Evolutionary conservation across 2,797 vertebrate genomes (phyloP), one percentile per base, ranked within the genome.

Genomic region (Ctenochaetus hawaiiensis): DNA sequence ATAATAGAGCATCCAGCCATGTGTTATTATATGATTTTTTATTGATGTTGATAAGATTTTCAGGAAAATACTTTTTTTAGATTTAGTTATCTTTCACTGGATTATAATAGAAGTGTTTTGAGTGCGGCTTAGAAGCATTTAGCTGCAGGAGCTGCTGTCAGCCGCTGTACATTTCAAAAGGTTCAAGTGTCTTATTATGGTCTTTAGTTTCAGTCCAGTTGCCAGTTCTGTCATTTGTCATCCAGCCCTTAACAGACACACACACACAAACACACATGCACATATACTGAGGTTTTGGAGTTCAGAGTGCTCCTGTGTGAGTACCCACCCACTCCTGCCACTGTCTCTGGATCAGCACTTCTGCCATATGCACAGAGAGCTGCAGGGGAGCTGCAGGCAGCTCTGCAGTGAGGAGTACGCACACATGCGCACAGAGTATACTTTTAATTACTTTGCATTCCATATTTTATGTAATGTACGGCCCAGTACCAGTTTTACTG

Each of bases 331-430:
- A 56, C 68, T 64, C 79, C 69, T 78, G 64, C 67, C 47, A 20
- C 80, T 82, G 59, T 69, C 72, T 83, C 75, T 88, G 68, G 83
- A 66, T 93, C 91, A 93, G 91, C 92, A 92, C 77, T 92, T 91
- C 78, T 84, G 80, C 81, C 81, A 79, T 85, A 75, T 83, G 85
- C 51, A 78, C 81, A 69, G 64, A 63, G 54, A 77, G 61, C 80
- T 83, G 80, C 86, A 85, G 83, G 77, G 61, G 45, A 37, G 74
- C 83, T 74, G 78, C 75, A 67, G 76, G 67, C 56, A 49, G 66
- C 67, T 65, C 80, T 90, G 89, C 91, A 82, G 79, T 72, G 81
- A 57, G 48, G 75, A 30, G 4, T 30, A 30, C 26, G 11, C 67
- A 17, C 10, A 18, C 52, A 48, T 26, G 43, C 16, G 41, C 5